Evolutionary conservation across 2,797 vertebrate genomes (phyloP).

Genomic region (Malacoraja senta): DNA sequence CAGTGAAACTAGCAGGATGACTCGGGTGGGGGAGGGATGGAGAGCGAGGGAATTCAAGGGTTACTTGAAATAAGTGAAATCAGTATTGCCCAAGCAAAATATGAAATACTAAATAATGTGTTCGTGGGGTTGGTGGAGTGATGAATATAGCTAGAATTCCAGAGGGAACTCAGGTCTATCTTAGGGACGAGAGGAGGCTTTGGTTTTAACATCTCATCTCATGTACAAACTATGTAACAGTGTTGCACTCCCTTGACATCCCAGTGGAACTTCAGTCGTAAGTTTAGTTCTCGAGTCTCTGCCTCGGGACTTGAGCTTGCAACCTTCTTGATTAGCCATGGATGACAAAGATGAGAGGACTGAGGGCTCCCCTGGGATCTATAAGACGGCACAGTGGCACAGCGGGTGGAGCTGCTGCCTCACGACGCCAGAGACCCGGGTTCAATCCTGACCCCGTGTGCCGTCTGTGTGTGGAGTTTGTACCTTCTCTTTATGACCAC

Average conservation of each 20-base stretch:
- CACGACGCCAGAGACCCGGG: no score
- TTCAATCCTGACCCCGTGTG: no score
- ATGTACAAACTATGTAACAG: neutral
- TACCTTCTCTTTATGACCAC: no score
- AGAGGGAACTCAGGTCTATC: neutral
- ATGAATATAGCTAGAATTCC: neutral
- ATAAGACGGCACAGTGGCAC: no score
- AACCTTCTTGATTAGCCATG: neutral
- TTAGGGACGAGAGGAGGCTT: neutral
- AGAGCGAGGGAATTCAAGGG: no score
- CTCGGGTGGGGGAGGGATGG: no score
- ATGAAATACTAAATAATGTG: no score
- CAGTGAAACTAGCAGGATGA: no score
- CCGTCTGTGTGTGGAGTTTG: no score
- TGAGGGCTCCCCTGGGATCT: neutral
- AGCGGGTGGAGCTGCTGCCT: no score
- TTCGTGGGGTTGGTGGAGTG: neutral
- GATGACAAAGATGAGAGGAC: neutral
- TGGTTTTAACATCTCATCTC: neutral
- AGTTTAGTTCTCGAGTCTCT: neutral
- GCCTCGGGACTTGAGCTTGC: neutral
- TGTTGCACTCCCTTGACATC: neutral
- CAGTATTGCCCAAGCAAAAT: no score
- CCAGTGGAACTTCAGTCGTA: neutral
- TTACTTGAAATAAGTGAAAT: no score